A percentile compares a stretch with the other conserved stretches of the same genome.
These are phyloP conservation scores for Eugnorisma glareosa DNA, from an alignment of 2,888 invertebrate genomes.

Conservation along the genomic window DNA sequence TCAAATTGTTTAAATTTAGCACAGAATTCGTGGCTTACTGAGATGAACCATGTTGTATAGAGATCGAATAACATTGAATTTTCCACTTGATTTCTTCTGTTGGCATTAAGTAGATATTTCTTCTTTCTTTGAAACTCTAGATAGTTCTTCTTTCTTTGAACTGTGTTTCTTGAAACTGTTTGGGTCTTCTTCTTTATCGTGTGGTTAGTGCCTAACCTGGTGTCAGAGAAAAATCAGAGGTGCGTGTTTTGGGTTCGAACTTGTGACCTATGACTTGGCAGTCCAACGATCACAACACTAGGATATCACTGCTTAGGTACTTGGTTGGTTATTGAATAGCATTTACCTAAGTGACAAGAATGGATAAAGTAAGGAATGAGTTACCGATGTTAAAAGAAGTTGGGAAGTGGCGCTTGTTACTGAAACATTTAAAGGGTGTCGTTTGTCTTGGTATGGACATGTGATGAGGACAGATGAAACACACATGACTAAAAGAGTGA, in stretches of 20 bases:
- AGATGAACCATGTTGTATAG: neutral
- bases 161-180: too few species aligned
- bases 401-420: neutral
- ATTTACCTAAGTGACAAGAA: neutral
- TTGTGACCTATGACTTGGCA: too few species aligned
- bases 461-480: neutral
- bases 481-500: neutral
- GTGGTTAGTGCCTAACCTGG: too few species aligned
- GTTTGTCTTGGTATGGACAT: neutral
- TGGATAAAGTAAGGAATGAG: neutral
- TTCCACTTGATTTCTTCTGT: neutral
- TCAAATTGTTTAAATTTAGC: slow-evolving; percentile 19
- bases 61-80: neutral
- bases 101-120: neutral
- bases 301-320: neutral
- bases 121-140: neutral
- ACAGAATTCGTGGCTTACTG: neutral
- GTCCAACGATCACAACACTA: too few species aligned
- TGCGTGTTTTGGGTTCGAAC: too few species aligned
- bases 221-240: too few species aligned
- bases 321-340: neutral
- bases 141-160: neutral
- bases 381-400: neutral
- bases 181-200: too few species aligned
- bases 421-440: neutral